These are phyloP conservation scores for Branchipolynoe longqiensis DNA, from an alignment of 2,888 invertebrate genomes.

Conservation along the genomic window DNA sequence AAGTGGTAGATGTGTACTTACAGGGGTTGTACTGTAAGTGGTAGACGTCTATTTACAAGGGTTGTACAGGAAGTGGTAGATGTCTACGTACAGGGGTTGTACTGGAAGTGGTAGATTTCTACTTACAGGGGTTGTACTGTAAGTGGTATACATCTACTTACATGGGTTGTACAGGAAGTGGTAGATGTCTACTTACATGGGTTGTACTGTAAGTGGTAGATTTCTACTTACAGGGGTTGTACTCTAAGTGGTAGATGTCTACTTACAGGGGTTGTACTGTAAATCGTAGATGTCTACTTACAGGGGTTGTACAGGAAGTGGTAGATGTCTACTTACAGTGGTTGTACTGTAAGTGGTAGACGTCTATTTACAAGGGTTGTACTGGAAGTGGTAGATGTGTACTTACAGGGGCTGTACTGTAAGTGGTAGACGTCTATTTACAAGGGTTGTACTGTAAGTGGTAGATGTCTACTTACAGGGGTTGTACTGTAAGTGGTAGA, in stretches of 20 bases:
- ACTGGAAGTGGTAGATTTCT: slow-evolving; percentile 4
- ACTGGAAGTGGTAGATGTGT: slow-evolving; percentile 7
- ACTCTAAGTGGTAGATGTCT: neutral
- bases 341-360: slow-evolving; percentile 8
- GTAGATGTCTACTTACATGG: slow-evolving; percentile 40
- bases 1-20: slow-evolving; percentile 28
- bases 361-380: slow-evolving; percentile 39
- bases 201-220: slow-evolving; percentile 8
- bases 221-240: slow-evolving; percentile 46
- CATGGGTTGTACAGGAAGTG: slow-evolving; percentile 38
- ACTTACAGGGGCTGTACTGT: slow-evolving; percentile 29
- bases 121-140: slow-evolving; percentile 33
- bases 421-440: slow-evolving; percentile 20
- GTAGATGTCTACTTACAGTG: slow-evolving; percentile 29
- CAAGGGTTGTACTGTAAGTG: slow-evolving; percentile 28
- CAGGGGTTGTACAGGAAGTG: slow-evolving; percentile 33
- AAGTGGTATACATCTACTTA: slow-evolving; percentile 29
- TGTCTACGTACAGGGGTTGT: slow-evolving; percentile 41
- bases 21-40: slow-evolving; percentile 28
- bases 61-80: slow-evolving; percentile 14
- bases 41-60: slow-evolving; percentile 27
- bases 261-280: slow-evolving; percentile 33
- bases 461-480: slow-evolving; percentile 34
- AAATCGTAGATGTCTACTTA: slow-evolving; percentile 16
- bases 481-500: slow-evolving; percentile 8